phyloP scores from a whole-genome alignment of 37 sponge, comb jelly and placozoan genomes.

The Haliclona indistincta region DNA sequence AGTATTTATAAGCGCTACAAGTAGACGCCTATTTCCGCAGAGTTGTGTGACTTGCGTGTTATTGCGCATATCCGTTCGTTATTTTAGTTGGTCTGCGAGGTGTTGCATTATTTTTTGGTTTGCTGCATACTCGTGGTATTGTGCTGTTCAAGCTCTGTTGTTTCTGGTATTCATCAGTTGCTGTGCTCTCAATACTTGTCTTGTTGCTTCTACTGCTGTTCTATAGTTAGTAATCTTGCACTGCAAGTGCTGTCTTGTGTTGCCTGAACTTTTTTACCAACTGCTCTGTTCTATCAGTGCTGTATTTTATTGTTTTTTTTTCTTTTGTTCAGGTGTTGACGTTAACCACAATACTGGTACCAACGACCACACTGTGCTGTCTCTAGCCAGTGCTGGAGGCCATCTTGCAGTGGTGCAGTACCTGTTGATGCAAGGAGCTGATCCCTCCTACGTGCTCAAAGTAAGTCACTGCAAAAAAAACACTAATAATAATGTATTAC shows the following conservation, averaged over 20 bases:
- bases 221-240: too few species aligned
- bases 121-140: too few species aligned
- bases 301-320: background rate
- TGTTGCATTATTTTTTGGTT: too few species aligned
- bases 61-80: too few species aligned
- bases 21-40: background rate
- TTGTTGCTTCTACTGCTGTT: background rate
- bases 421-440: conserved; percentile 68
- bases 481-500: background rate
- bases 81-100: too few species aligned
- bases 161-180: too few species aligned
- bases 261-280: background rate
- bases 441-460: conserved; percentile 66
- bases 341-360: conserved; percentile 58
- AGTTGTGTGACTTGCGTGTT: background rate
- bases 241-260: background rate
- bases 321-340: conserved; percentile 44
- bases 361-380: conserved; percentile 88
- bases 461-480: conserved; percentile 31
- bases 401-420: conserved; percentile 78
- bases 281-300: too few species aligned
- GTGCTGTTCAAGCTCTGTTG: too few species aligned
- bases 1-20: background rate
- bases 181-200: too few species aligned
- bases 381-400: conserved; percentile 84